phyloP scores from a whole-genome alignment of 2,113 vertebrate species.

The Pungitius pungitius region DNA sequence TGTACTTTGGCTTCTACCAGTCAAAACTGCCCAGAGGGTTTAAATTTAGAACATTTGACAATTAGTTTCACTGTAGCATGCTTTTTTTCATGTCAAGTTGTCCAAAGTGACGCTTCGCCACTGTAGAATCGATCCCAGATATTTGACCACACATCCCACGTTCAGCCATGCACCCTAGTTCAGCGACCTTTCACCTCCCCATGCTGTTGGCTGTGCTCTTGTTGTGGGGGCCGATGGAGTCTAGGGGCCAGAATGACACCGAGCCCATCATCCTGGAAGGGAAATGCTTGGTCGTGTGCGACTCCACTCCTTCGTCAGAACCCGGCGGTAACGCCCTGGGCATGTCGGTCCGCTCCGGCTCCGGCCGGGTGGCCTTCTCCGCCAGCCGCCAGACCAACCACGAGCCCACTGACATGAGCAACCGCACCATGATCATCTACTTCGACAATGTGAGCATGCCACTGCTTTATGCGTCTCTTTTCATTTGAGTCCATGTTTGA shows the following conservation, averaged over 20 bases:
- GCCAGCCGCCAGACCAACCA: conserved; percentile 85
- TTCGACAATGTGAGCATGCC: conserved; percentile 81
- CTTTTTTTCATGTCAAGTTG: conserved; percentile 15
- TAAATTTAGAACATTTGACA: background rate
- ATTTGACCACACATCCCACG: conserved; percentile 13
- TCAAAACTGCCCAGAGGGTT: background rate
- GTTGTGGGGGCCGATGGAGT: conserved; percentile 62
- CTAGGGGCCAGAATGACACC: conserved; percentile 82
- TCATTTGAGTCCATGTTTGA: background rate
- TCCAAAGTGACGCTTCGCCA: conserved; percentile 40
- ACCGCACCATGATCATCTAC: conserved; percentile 86
- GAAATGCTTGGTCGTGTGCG: conserved; percentile 84
- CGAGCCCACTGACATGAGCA: conserved; percentile 85
- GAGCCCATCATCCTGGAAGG: conserved; percentile 85
- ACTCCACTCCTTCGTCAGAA: conserved; percentile 83
- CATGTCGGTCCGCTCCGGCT: conserved; percentile 83
- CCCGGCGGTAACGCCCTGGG: conserved; percentile 80
- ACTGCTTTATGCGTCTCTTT: background rate
- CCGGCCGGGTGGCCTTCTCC: conserved; percentile 81
- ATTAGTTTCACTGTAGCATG: conserved; percentile 32
- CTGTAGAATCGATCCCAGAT: conserved; percentile 18
- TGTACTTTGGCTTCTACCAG: background rate
- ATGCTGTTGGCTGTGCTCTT: conserved; percentile 59
- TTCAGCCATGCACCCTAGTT: conserved; percentile 58
- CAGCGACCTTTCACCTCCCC: conserved; percentile 39